Base-by-base conservation (phyloP, 2,888 invertebrate species). In the Caenorhabditis uteleia region DNA sequence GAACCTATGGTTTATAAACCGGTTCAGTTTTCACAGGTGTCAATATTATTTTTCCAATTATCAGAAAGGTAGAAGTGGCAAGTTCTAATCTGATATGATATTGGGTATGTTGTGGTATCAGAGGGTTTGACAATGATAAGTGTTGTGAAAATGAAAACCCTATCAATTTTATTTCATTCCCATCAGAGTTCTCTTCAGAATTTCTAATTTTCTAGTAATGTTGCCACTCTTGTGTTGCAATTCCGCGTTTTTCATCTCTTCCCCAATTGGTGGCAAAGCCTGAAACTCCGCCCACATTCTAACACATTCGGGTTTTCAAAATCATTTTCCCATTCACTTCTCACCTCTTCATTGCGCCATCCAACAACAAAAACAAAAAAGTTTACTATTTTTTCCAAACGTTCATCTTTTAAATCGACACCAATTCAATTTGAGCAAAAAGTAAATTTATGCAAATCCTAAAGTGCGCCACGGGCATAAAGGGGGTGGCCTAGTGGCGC, bases 401-500 rank as follows among this genome's bases (percentile, higher is more conserved):
- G 6, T 6, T 29, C 29, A 8, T 29, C 12, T 6, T 29, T 36
- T 36, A 20, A 20, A 36, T 36, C 49, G 49, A 49, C 54, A 45
- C 54, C 60, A 60, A 60, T 60, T 54, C 60, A 60, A 60, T 60
- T 60, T 60, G 39, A 45, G 23, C 44, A 26, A 47, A 36, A 26
- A 25, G 21, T 36, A 26, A 54, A 53, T 50, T 58, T 58, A 60
- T 60, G 60, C 60, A 60, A 60, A 60, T 60, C 60, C 60, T n/a
- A n/a, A n/a, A 51, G 58, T 57, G 36, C 49, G 39, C 57, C 44
- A n/a, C n/a, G n/a, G n/a, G n/a, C n/a, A n/a, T n/a, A n/a, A n/a
- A n/a, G n/a, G n/a, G n/a, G n/a, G n/a, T n/a, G n/a, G n/a, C n/a
- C n/a, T n/a, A n/a, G n/a, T n/a, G n/a, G n/a, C n/a, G n/a, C n/a